phyloP scores from a whole-genome alignment of 2,113 vertebrate species.

The Bubo blakistoni region DNA sequence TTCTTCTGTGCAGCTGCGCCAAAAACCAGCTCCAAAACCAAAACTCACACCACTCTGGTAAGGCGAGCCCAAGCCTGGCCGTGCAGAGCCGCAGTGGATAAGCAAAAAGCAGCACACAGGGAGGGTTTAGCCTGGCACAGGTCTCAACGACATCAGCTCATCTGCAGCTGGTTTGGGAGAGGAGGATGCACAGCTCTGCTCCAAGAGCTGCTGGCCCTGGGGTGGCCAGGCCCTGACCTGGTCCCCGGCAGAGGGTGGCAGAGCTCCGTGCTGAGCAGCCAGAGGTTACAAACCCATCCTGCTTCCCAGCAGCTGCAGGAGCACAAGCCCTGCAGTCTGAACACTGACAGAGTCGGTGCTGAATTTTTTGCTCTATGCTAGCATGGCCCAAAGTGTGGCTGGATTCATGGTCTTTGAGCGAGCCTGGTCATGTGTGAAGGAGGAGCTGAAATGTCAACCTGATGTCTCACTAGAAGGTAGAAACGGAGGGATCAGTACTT shows the following conservation, averaged over 20 bases:
- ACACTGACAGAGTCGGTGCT: fast-evolving
- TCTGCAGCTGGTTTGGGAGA: neutral
- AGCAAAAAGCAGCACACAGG: neutral
- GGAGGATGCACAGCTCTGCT: neutral
- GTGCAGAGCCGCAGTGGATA: fast-evolving
- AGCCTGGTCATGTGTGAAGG: fast-evolving
- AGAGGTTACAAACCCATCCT: neutral
- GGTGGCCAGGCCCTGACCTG: neutral
- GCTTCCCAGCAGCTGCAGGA: neutral
- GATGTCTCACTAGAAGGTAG: neutral
- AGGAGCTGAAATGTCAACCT: neutral
- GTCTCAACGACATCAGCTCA: neutral
- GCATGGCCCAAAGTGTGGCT: fast-evolving
- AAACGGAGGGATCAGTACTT: neutral
- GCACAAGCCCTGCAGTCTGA: neutral
- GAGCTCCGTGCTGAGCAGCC: neutral
- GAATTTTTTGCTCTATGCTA: fast-evolving
- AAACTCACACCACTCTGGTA: fast-evolving
- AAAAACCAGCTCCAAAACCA: neutral
- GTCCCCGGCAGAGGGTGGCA: neutral
- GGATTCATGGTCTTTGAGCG: fast-evolving
- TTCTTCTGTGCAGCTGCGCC: neutral
- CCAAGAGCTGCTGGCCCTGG: neutral
- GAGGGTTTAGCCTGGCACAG: neutral
- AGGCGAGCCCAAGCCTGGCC: neutral